A percentile compares a stretch with the other conserved stretches of the same genome.
Evolutionary conservation across 1,140 invertebrate species (phyloP).

Genomic region (Caenorhabditis remanei): DNA sequence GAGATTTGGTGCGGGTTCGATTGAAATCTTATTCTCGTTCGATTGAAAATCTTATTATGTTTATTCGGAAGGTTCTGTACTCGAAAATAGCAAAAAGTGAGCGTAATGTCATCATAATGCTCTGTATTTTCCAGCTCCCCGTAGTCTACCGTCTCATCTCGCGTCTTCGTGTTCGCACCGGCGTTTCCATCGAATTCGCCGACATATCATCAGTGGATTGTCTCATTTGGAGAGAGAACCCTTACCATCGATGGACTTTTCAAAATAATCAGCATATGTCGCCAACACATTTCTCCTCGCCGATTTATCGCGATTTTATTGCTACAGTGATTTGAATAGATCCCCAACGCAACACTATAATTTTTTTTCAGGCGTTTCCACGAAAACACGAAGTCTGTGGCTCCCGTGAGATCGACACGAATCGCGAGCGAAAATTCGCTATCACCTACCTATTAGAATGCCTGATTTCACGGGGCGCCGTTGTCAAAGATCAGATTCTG

Average conservation of each 20-base stretch:
- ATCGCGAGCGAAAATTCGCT: slow-evolving; percentile 18
- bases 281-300: slow-evolving; percentile 23
- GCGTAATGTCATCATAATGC: too few relatives aligned
- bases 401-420: slow-evolving; percentile 26
- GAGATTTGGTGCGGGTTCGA: too few relatives aligned
- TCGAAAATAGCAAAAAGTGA: too few relatives aligned
- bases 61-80: too few relatives aligned
- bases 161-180: slow-evolving; percentile 29
- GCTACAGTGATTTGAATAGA: not conserved
- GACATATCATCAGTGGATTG: slow-evolving; percentile 14
- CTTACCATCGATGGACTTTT: slow-evolving; percentile 13
- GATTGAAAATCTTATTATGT: too few relatives aligned
- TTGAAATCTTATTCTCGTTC: too few relatives aligned
- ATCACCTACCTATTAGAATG: slow-evolving; percentile 34
- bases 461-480: slow-evolving; percentile 53
- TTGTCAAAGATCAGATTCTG: slow-evolving; percentile 58
- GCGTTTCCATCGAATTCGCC: slow-evolving; percentile 54
- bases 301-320: slow-evolving; percentile 38
- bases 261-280: not conserved
- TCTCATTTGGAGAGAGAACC: slow-evolving; percentile 34
- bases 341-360: too few relatives aligned
- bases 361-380: slow-evolving; percentile 4
- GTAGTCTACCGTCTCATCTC: slow-evolving; percentile 48
- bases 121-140: not conserved
- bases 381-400: slow-evolving; percentile 25